Evolutionary conservation across 2,113 vertebrate species (phyloP).

Genomic region (pig (Sus scrofa)): DNA sequence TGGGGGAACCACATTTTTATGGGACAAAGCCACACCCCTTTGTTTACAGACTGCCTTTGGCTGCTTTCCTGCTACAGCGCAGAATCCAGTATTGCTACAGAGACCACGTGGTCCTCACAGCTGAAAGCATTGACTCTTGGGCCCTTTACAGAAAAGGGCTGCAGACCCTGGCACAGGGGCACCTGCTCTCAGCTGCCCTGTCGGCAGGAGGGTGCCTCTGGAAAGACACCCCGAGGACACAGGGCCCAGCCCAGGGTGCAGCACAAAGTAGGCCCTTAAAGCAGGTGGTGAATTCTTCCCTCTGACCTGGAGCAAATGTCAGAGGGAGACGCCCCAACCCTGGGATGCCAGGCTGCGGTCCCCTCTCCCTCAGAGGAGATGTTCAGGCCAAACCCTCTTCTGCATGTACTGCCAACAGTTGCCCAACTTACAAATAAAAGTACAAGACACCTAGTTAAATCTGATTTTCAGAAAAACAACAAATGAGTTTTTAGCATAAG

Average conservation of each 20-base stretch:
- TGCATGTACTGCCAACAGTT: too few species aligned
- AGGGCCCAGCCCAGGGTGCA: background rate
- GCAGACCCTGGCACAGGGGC: too few species aligned
- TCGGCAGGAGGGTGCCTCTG: background rate
- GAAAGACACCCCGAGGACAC: rapidly evolving
- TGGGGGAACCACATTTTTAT: background rate
- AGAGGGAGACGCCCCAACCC: rapidly evolving
- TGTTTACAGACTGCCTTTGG: rapidly evolving
- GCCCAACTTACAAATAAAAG: background rate
- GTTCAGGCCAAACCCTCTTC: background rate
- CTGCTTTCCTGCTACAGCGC: background rate
- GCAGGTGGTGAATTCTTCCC: background rate
- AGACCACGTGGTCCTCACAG: background rate
- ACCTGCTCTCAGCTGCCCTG: background rate
- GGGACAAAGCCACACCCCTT: too few species aligned
- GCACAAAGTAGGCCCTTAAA: background rate
- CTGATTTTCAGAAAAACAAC: background rate
- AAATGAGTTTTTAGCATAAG: background rate
- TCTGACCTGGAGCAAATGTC: background rate
- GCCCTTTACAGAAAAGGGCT: background rate
- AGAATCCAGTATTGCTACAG: rapidly evolving
- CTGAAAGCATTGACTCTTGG: rapidly evolving
- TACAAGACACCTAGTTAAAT: background rate
- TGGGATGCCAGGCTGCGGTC: too few species aligned
- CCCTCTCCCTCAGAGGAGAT: too few species aligned